phyloP scores from a whole-genome alignment of 2,113 vertebrate species.

The Microtus oregoni region DNA sequence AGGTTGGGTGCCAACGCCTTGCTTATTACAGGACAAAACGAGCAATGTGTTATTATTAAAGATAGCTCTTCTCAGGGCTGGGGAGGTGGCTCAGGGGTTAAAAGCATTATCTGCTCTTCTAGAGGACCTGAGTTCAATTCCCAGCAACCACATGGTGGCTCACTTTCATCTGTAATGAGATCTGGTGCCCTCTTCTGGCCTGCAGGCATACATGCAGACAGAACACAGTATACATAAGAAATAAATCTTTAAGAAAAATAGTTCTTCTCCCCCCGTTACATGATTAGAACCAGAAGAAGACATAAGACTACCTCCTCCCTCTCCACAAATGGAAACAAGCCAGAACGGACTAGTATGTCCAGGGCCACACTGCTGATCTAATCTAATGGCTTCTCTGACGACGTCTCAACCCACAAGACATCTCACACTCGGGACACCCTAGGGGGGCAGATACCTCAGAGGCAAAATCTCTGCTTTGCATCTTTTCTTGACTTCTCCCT shows the following conservation, averaged over 20 bases:
- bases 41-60: not conserved
- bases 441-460: not conserved
- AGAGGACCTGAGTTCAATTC: not conserved
- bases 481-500: conserved; percentile 71
- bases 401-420: not conserved
- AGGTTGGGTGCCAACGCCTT: too few relatives aligned
- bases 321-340: not conserved
- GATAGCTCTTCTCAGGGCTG: not conserved
- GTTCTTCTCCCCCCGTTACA: not conserved
- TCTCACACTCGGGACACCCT: not conserved
- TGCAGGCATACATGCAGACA: not conserved
- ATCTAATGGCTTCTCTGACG: not conserved
- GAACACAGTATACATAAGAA: not conserved
- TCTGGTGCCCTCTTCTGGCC: not conserved
- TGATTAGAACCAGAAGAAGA: not conserved
- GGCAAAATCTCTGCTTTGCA: not conserved
- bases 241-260: not conserved
- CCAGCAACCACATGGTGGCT: not conserved
- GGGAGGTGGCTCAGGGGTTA: not conserved
- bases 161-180: not conserved
- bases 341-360: not conserved
- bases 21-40: too few relatives aligned
- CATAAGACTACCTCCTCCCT: not conserved
- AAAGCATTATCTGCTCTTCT: not conserved
- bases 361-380: not conserved